A percentile compares a stretch with the other conserved stretches of the same genome.
phyloP scores from a whole-genome alignment of 1,140 invertebrate genomes.

The Pantala flavescens region DNA sequence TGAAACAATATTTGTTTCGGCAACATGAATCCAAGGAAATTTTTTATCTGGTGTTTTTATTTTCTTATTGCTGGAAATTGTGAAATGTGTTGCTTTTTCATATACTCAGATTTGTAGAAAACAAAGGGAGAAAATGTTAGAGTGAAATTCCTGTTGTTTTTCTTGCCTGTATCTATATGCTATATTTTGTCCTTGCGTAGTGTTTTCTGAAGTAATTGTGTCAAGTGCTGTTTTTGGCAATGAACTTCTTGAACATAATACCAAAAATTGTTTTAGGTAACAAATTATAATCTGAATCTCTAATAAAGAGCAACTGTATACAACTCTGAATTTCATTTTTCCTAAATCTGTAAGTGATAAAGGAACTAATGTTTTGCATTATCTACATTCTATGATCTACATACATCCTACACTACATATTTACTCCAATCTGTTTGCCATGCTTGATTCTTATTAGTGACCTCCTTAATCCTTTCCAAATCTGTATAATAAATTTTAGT shows the following conservation, averaged over 20 bases:
- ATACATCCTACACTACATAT: too few species aligned
- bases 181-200: background rate
- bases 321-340: too few species aligned
- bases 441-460: too few species aligned
- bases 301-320: background rate
- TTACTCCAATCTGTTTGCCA: too few species aligned
- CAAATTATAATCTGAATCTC: background rate
- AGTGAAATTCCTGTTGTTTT: background rate
- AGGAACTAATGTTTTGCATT: too few species aligned
- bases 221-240: background rate
- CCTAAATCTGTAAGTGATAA: too few species aligned
- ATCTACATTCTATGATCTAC: too few species aligned
- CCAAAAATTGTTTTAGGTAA: conserved; percentile 1
- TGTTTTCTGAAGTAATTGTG: background rate
- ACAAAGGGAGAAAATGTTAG: background rate
- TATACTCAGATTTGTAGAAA: background rate
- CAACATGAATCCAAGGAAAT: too few species aligned
- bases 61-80: background rate
- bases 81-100: conserved; percentile 2
- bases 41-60: background rate
- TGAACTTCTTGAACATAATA: background rate
- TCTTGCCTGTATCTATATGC: background rate
- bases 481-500: too few species aligned
- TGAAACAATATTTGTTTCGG: too few species aligned
- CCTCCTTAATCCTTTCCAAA: too few species aligned